Evolutionary conservation across 2,888 invertebrate genomes (phyloP).

Genomic region (Marasmarcha lunaedactyla): DNA sequence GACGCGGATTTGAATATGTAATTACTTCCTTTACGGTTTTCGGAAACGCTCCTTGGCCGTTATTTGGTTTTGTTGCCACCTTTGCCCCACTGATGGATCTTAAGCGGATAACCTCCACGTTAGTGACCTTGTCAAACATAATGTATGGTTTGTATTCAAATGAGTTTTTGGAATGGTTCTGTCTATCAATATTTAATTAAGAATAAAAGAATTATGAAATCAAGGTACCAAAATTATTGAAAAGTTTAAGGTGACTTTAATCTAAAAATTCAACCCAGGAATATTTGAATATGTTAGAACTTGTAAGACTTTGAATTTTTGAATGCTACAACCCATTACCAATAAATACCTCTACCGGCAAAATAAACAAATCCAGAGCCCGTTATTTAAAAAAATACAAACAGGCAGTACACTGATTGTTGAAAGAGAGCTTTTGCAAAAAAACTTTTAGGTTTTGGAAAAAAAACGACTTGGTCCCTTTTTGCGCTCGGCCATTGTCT

Average conservation of each 20-base stretch:
- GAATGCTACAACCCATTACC: conserved; percentile 35
- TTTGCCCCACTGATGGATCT: conserved; percentile 22
- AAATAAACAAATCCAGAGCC: conserved; percentile 56
- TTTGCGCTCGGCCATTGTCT: conserved; percentile 63
- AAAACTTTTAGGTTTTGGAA: conserved; percentile 38
- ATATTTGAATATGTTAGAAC: not conserved
- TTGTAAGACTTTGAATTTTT: conserved; percentile 19
- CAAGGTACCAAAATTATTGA: too few species aligned
- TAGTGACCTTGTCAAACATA: conserved; percentile 4
- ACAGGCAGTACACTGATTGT: conserved; percentile 55
- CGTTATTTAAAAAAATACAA: conserved; percentile 53
- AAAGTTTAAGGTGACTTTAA: too few species aligned
- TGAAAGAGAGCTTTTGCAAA: conserved; percentile 52
- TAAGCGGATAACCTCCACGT: conserved; percentile 10
- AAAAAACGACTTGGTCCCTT: conserved; percentile 46
- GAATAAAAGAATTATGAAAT: too few species aligned
- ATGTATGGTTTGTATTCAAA: conserved; percentile 6
- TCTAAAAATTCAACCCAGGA: too few species aligned
- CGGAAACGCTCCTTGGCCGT: conserved; percentile 53
- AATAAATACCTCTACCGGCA: conserved; percentile 40
- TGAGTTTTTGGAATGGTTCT: conserved; percentile 1
- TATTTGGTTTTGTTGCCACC: conserved; percentile 40
- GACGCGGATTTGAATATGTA: conserved; percentile 67
- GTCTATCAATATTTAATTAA: too few species aligned
- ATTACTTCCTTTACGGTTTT: conserved; percentile 68